phyloP scores from a whole-genome alignment of 2,113 vertebrate species.

The Campylorhamphus procurvoides region DNA sequence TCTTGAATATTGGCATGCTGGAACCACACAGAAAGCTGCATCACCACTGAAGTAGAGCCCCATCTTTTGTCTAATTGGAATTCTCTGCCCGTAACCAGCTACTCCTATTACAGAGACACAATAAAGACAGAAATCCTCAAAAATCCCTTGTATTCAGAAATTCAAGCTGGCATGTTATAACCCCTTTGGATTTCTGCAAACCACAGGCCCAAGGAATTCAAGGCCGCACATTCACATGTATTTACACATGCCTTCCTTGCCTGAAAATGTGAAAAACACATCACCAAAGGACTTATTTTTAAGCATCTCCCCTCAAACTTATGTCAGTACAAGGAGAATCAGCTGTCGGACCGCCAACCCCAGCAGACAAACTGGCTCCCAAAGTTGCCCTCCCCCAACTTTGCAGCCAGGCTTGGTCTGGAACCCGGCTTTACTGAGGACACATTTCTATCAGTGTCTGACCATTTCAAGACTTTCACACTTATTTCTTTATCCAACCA shows the following conservation, averaged over 20 bases:
- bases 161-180: constrained; percentile 5
- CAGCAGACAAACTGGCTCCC: constrained; percentile 29
- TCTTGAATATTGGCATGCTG: neutral
- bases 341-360: neutral
- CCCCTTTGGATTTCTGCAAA: constrained; percentile 29
- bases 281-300: neutral
- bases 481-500: neutral
- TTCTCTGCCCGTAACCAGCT: constrained; percentile 10
- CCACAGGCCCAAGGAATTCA: constrained; percentile 25
- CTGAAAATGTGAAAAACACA: constrained; percentile 37
- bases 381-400: neutral
- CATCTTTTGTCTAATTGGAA: constrained; percentile 4
- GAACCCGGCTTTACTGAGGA: neutral
- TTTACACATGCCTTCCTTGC: constrained; percentile 3
- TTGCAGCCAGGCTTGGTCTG: neutral
- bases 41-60: neutral
- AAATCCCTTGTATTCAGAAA: constrained; percentile 47
- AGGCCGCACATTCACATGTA: neutral
- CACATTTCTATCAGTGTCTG: neutral
- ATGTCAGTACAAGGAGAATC: neutral
- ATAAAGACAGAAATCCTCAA: constrained; percentile 25
- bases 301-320: constrained; percentile 28
- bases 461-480: neutral
- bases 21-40: neutral
- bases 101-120: constrained; percentile 41